Conservation (phyloP, 2,888 invertebrate genomes). For the Acronicta alni region DNA sequence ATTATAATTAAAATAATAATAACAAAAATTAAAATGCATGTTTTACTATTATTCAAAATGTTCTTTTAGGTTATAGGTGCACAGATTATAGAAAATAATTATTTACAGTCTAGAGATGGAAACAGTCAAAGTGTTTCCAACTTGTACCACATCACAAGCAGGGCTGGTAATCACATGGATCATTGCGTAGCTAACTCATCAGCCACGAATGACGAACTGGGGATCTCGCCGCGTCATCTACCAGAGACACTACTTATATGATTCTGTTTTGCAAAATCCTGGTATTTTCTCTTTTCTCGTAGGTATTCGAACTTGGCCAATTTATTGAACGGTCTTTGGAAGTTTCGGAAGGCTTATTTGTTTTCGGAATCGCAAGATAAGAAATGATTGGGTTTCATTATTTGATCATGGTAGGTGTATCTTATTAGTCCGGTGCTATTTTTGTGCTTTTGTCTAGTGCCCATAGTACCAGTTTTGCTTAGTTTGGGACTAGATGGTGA, state of each 20-base stretch:
- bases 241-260: slow-evolving; percentile 45
- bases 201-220: slow-evolving; percentile 65
- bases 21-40: no score
- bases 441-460: no score
- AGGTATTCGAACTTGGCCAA: slow-evolving; percentile 37
- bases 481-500: no score
- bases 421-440: slow-evolving; percentile 23
- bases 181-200: slow-evolving; percentile 69
- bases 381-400: slow-evolving; percentile 29
- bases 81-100: neutral
- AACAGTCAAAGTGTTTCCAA: neutral
- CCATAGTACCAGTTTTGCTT: no score
- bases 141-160: slow-evolving; percentile 39
- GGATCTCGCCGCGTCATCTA: slow-evolving; percentile 63
- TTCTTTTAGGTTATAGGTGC: no score
- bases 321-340: slow-evolving; percentile 35
- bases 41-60: no score
- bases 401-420: slow-evolving; percentile 26
- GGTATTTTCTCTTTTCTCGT: slow-evolving; percentile 31
- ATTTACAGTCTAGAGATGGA: neutral
- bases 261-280: slow-evolving; percentile 48
- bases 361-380: slow-evolving; percentile 35
- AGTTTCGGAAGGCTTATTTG: slow-evolving; percentile 41
- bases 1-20: no score
- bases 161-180: slow-evolving; percentile 69